Percentiles rank a stretch among this genome's conserved stretches.
phyloP scores from a whole-genome alignment of 2,113 vertebrate species.

The Aspiorhynchus laticeps region DNA sequence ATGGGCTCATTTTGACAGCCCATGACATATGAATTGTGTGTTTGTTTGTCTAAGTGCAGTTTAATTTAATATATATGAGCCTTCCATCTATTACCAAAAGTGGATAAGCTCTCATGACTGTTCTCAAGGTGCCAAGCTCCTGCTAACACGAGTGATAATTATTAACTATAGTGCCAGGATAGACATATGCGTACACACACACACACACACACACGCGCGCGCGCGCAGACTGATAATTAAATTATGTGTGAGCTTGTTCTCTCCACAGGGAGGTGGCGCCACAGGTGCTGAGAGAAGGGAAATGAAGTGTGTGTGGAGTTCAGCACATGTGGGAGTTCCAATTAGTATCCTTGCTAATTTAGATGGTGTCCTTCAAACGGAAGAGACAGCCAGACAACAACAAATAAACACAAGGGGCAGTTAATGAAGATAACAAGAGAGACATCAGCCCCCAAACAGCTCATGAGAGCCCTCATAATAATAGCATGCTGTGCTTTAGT shows the following conservation, averaged over 20 bases:
- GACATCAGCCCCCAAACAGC: conserved; percentile 7
- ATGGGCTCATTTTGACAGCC: background rate
- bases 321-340: conserved; percentile 30
- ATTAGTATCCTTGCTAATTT: conserved; percentile 58
- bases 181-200: background rate
- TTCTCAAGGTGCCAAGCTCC: conserved; percentile 3
- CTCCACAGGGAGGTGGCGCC: conserved; percentile 48
- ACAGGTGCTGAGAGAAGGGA: conserved; percentile 47
- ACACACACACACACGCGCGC: background rate
- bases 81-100: background rate
- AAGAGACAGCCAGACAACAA: conserved; percentile 40
- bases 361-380: conserved; percentile 51
- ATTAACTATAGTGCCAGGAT: background rate
- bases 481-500: background rate
- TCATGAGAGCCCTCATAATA: conserved; percentile 7
- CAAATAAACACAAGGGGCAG: conserved; percentile 51
- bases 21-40: background rate
- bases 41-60: background rate
- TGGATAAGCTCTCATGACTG: background rate
- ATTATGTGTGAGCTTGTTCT: conserved; percentile 52
- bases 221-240: conserved; percentile 53
- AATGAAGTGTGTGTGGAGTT: conserved; percentile 24
- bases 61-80: background rate
- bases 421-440: conserved; percentile 54
- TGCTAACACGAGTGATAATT: conserved; percentile 7